Conservation (phyloP, 1,140 invertebrate species). For the Diorhabda elongata region DNA sequence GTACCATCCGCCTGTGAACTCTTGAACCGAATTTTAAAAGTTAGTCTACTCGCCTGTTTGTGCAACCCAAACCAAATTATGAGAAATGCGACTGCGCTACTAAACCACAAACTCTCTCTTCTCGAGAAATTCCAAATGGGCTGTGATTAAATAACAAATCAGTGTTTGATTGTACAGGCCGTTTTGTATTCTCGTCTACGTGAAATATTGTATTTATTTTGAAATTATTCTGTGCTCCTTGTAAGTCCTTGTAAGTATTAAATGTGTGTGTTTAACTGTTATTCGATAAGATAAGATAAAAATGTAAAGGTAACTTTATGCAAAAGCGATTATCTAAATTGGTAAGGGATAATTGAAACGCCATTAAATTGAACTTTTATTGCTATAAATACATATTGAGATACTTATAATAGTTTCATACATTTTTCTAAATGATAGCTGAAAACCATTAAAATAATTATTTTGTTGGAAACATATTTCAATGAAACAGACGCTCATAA, state of each 20-base stretch:
- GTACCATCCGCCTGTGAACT: not conserved
- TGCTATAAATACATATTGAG: no score
- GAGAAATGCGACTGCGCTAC: conserved; percentile 25
- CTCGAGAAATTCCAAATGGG: conserved; percentile 62
- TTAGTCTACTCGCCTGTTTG: not conserved
- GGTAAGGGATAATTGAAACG: no score
- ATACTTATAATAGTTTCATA: no score
- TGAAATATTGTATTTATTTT: conserved; percentile 46
- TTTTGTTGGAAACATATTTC: no score
- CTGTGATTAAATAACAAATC: conserved; percentile 65
- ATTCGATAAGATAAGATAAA: conserved; percentile 30
- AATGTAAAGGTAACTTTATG: conserved; percentile 8
- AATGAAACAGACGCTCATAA: no score
- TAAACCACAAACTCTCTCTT: conserved; percentile 15
- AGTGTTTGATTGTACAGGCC: conserved; percentile 63
- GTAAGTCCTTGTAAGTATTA: conserved; percentile 45
- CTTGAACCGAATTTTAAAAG: conserved; percentile 2
- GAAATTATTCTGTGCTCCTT: conserved; percentile 43
- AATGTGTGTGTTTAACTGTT: conserved; percentile 44
- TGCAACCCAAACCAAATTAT: conserved; percentile 7
- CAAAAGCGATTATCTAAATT: not conserved
- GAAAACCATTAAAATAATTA: no score
- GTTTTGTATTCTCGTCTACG: conserved; percentile 54
- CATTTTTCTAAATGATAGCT: no score
- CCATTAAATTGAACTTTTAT: no score